Evolutionary conservation across 1,140 invertebrate species (phyloP).

Genomic region (Cecropterus lyciades): DNA sequence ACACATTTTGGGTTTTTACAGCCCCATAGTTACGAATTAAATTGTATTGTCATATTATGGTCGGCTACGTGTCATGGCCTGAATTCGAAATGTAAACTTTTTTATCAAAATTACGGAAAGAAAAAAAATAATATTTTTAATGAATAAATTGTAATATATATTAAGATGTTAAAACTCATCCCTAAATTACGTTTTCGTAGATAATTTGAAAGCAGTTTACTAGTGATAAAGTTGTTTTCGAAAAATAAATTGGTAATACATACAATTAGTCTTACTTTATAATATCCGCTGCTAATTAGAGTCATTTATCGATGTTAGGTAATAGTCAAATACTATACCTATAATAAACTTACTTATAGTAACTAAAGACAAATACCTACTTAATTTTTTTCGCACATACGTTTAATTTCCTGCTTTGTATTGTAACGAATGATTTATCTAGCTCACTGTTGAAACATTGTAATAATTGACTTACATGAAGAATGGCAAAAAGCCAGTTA

Average conservation of each 20-base stretch:
- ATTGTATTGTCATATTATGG: conserved; percentile 50
- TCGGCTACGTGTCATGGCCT: conserved; percentile 45
- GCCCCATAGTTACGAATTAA: conserved; percentile 58
- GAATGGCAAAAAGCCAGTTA: too few relatives aligned
- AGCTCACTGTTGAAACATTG: too few relatives aligned
- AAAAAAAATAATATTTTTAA: conserved; percentile 33
- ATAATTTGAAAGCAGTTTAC: conserved; percentile 37
- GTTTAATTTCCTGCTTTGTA: too few relatives aligned
- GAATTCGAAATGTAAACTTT: conserved; percentile 25
- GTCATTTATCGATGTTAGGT: too few relatives aligned
- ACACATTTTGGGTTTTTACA: conserved; percentile 72
- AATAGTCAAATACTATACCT: too few relatives aligned
- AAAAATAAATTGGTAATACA: conserved; percentile 13
- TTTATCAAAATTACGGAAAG: conserved; percentile 32
- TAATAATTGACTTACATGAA: too few relatives aligned
- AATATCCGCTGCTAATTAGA: too few relatives aligned
- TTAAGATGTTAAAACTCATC: conserved; percentile 12
- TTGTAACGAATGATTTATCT: too few relatives aligned
- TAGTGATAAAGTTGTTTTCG: conserved; percentile 37
- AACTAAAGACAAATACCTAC: too few relatives aligned
- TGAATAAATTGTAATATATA: conserved; percentile 28
- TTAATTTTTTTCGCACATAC: too few relatives aligned
- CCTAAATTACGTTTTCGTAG: conserved; percentile 7
- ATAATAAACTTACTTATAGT: too few relatives aligned
- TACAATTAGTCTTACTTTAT: too few relatives aligned